A percentile compares a stretch with the other conserved stretches of the same genome.
phyloP scores from a whole-genome alignment of 2,113 vertebrate genomes.

The Cryptotis parvus region DNA sequence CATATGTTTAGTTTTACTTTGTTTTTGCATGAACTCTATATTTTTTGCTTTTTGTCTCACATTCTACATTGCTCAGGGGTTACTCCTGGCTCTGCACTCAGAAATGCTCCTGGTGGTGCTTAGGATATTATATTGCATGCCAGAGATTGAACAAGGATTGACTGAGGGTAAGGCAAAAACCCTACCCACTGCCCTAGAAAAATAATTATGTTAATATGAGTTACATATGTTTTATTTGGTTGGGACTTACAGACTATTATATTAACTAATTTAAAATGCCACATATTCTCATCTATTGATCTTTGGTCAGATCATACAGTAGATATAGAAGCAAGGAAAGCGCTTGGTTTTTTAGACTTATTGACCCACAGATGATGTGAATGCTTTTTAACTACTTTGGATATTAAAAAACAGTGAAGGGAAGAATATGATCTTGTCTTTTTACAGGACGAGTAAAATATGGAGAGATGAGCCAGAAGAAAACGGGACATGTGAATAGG shows the following conservation, averaged over 20 bases:
- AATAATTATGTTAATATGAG: background rate
- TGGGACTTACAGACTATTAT: background rate
- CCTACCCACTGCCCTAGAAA: too few relatives aligned
- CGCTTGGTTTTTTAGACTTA: background rate
- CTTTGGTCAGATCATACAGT: background rate
- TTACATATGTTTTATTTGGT: background rate
- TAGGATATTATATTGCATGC: too few relatives aligned
- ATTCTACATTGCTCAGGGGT: too few relatives aligned
- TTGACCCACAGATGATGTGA: background rate
- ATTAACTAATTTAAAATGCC: background rate
- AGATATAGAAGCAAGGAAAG: background rate
- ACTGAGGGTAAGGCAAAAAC: too few relatives aligned
- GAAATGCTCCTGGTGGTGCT: too few relatives aligned
- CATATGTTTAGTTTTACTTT: background rate
- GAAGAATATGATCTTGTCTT: background rate
- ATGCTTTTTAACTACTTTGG: background rate
- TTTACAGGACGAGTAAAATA: background rate
- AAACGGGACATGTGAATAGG: background rate
- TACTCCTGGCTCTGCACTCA: too few relatives aligned
- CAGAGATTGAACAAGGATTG: too few relatives aligned
- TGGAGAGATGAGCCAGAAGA: background rate
- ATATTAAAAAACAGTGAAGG: background rate
- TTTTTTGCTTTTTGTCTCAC: too few relatives aligned
- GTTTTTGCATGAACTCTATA: too few relatives aligned
- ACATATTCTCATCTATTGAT: too few relatives aligned